Conservation (phyloP, 1,140 invertebrate genomes). For the Helicoverpa armigera region DNA sequence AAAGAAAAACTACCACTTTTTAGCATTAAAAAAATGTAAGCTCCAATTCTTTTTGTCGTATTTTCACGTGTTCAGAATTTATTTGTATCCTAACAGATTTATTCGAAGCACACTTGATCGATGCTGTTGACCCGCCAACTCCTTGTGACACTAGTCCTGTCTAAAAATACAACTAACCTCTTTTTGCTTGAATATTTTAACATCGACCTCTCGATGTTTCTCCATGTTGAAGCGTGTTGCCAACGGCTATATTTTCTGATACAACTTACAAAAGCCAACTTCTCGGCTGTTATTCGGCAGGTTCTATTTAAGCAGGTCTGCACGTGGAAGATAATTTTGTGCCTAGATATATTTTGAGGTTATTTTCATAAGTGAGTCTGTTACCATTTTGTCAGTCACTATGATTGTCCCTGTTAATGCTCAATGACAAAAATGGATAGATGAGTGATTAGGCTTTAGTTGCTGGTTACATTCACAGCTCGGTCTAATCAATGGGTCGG, state of each 20-base stretch:
- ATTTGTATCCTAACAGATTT: slow-evolving; percentile 6
- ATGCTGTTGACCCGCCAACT: slow-evolving; percentile 44
- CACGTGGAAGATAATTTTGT: not conserved
- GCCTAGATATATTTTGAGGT: not conserved
- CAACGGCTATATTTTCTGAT: slow-evolving; percentile 28
- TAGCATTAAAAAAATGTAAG: too few relatives aligned
- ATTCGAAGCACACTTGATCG: slow-evolving; percentile 39
- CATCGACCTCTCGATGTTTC: slow-evolving; percentile 27
- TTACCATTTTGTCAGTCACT: too few relatives aligned
- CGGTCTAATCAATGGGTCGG: slow-evolving; percentile 79
- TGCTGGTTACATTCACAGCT: slow-evolving; percentile 78
- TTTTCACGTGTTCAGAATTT: too few relatives aligned
- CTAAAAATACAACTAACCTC: slow-evolving; percentile 44
- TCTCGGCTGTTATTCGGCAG: slow-evolving; percentile 1
- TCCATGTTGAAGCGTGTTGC: slow-evolving; percentile 20
- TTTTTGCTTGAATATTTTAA: slow-evolving; percentile 48
- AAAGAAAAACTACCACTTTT: too few relatives aligned
- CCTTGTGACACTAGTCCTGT: slow-evolving; percentile 10
- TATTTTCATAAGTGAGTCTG: too few relatives aligned
- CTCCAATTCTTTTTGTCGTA: too few relatives aligned
- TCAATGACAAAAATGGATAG: slow-evolving; percentile 47
- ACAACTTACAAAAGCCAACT: slow-evolving; percentile 5
- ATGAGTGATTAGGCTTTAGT: slow-evolving; percentile 69
- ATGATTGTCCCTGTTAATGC: not conserved
- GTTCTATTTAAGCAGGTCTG: not conserved